A percentile compares a stretch with the other conserved stretches of the same genome.
Evolutionary conservation across 2,888 invertebrate species (phyloP).

Genomic region (Argyresthia goedartella): DNA sequence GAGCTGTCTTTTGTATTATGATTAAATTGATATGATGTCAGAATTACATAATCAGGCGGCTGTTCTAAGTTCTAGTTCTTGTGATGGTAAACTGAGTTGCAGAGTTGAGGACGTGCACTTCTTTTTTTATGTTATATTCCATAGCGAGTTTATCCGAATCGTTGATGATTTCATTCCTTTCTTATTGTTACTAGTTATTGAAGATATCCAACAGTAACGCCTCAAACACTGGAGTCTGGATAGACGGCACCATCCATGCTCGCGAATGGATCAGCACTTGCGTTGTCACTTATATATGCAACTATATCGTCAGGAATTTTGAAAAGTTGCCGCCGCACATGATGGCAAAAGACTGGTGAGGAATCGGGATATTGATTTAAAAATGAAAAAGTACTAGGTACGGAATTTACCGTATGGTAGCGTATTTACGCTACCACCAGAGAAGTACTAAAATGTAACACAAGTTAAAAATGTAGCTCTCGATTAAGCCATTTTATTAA

Average conservation of each 20-base stretch:
- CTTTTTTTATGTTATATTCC: no score
- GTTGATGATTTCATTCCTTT: no score
- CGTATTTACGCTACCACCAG: background rate
- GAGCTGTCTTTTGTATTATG: no score
- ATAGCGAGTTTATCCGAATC: no score
- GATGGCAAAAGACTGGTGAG: constrained; percentile 86
- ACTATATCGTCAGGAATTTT: constrained; percentile 79
- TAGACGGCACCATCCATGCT: constrained; percentile 89
- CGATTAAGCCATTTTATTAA: no score
- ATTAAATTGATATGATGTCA: no score
- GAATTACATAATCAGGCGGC: no score
- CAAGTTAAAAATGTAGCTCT: no score
- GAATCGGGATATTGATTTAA: background rate
- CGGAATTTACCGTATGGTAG: background rate
- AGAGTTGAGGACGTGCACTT: no score
- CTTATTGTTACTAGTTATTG: constrained; percentile 34
- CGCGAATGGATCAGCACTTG: constrained; percentile 92
- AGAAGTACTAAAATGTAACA: no score
- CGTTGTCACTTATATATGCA: constrained; percentile 80
- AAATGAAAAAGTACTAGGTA: constrained; percentile 3
- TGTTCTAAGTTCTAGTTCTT: no score
- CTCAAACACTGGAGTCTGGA: constrained; percentile 77
- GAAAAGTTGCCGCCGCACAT: constrained; percentile 74
- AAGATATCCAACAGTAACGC: constrained; percentile 81
- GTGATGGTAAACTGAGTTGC: no score